Base-by-base conservation (phyloP, 2,888 invertebrate genomes). In the Diplolepis rosae region DNA sequence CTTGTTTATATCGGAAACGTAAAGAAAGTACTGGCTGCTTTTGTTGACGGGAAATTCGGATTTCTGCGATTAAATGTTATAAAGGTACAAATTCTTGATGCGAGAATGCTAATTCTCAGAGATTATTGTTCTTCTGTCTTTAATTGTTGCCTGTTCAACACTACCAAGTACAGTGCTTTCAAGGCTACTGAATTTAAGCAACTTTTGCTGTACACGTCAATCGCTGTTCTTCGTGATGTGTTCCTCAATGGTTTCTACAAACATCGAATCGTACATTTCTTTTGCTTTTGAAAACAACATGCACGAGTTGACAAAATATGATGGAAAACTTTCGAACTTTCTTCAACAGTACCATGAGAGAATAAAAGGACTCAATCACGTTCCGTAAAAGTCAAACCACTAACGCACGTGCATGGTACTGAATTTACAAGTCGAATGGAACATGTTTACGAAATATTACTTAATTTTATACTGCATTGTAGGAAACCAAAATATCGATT, bases 51-150 rank as follows among this genome's bases (percentile, higher is more conserved):
- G 2, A 66, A 66, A 50, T n/a, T n/a, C 22, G 51, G 66, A 30
- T 18, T 27, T 28, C 50, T 11, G 6, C 45, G 51, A 28, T 1
- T 66, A 9, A 66, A 51, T 48, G 51, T 13, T n/a, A 50, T 48
- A 50, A 67, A 67, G 11, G 18, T 67, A 4, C 5, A 67, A 6
- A 32, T 67, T 22, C 7, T 50, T 13, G 32, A 67, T 30, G 11
- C 50, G 4, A 67, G 67, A 50, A 67, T 67, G 67, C 4, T 18
- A 48, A 4, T 18, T 4, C 18, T 48, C 5, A 48, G 18, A 48
- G 3, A n/a, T 1, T 51, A 67, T 6, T 67, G 67, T n/a, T 50
- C 67, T 9, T 67, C 52, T 5, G 67, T 50, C 18, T 67, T 67
- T 22, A 51, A 67, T 51, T 50, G 67, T 9, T 50, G 67, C 4